Evolutionary conservation across 37 sponge, comb jelly and placozoan genomes (phyloP).

Genomic region (Petrosia ficiformis): DNA sequence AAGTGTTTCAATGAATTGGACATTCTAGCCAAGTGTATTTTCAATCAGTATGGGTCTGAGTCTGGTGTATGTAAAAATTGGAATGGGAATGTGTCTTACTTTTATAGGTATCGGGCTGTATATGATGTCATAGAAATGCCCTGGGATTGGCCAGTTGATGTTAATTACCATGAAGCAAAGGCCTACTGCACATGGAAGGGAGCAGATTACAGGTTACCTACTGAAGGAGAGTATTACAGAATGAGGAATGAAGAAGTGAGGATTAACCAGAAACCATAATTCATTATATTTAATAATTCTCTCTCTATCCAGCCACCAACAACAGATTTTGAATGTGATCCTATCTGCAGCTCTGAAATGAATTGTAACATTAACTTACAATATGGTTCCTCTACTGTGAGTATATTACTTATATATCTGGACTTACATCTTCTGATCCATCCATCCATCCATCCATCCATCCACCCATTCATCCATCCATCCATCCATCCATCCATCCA

Average conservation of each 20-base stretch:
- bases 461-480: no score
- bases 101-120: conserved; percentile 80
- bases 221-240: conserved; percentile 85
- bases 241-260: conserved; percentile 72
- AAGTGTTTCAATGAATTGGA: no score
- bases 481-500: no score
- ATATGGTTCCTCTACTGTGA: conserved; percentile 83
- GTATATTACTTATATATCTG: conserved; percentile 3
- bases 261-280: background rate
- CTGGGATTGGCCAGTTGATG: conserved; percentile 90
- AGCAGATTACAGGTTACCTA: conserved; percentile 71
- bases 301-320: conserved; percentile 25
- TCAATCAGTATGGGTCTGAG: no score
- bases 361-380: conserved; percentile 63
- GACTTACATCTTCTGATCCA: no score
- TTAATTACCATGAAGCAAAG: conserved; percentile 92
- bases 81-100: no score
- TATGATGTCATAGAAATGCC: conserved; percentile 87
- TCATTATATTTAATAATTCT: conserved; percentile 1
- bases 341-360: conserved; percentile 28
- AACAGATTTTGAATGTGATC: conserved; percentile 51
- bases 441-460: no score
- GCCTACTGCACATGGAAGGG: conserved; percentile 92
- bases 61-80: no score
- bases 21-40: no score